Evolutionary conservation across 2,888 invertebrate species (phyloP), one percentile per base, ranked within the genome.

Genomic region (Chymomyza procnemis): DNA sequence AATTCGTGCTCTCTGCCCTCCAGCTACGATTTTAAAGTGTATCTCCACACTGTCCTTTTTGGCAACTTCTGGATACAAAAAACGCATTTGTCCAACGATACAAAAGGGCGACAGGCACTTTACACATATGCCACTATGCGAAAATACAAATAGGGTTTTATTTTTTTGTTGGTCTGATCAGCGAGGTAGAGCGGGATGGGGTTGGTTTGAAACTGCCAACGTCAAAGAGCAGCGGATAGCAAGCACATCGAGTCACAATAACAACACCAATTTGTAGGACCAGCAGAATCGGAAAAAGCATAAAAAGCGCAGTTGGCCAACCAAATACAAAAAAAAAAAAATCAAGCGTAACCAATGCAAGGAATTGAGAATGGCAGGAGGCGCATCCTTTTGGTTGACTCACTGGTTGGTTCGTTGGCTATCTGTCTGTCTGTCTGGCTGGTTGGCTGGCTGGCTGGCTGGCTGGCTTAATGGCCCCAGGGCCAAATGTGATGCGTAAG

Each of bases 401-500:
- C 48, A 16, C 54, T 57, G 59, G 75, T 21, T 71, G 58, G 46
- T 55, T 41, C 34, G 47, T 21, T 47, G 41, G 50, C 14, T n/a
- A 18, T 16, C n/a, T 50, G 54, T 47, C 56, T 67, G 73, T 73
- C 89, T 82, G 85, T 88, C 88, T 89, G 88, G 87, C 89, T 57
- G 59, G 75, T 21, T 71, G 58, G 46, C 47, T 41, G 12, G 47
- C 16, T 47, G 41, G 50, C 14, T n/a, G 50, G 4, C n/a, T 50
- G 54, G 50, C 56, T 67, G 73, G 73, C 89, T 82, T 86, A 88
- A 88, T 89, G 88, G 87, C 89, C 80, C 72, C 80, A 78, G 84
- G 88, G 76, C 74, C 81, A 80, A 71, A 79, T 80, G 83, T 79
- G 88, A 87, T 85, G 85, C 80, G 80, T 89, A 89, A 90, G 89